Percentiles rank a stretch among this genome's conserved stretches.
These are phyloP conservation scores for Amphipoea lucens DNA, from an alignment of 2,888 invertebrate species.

Conservation along the genomic window DNA sequence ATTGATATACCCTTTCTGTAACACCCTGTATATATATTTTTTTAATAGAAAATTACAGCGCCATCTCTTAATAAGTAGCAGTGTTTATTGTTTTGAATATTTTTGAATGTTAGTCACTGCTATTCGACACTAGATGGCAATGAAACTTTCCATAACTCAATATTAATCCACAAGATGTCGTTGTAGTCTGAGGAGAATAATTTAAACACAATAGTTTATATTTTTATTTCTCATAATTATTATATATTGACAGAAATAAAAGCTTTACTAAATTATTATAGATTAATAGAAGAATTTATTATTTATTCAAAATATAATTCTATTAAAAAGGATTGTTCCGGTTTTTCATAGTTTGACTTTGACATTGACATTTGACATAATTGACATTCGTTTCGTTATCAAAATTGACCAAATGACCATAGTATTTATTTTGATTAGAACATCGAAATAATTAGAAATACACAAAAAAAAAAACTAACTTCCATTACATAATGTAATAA, in stretches of 20 bases:
- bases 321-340: too few relatives aligned
- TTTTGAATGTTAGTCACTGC: not conserved
- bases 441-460: not conserved
- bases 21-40: too few relatives aligned
- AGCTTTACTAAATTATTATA: not conserved
- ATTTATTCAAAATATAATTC: not conserved
- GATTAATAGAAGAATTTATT: too few relatives aligned
- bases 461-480: slow-evolving; percentile 1
- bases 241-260: not conserved
- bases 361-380: slow-evolving; percentile 32
- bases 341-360: not conserved
- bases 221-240: not conserved
- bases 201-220: not conserved
- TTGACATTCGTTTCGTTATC: slow-evolving; percentile 38
- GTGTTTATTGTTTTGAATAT: not conserved
- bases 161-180: not conserved
- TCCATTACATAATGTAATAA: slow-evolving; percentile 43
- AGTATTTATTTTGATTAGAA: slow-evolving; percentile 29
- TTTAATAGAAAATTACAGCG: too few relatives aligned
- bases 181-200: too few relatives aligned
- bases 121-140: slow-evolving; percentile 56
- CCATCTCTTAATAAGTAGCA: slow-evolving; percentile 44
- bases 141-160: not conserved
- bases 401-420: slow-evolving; percentile 45
- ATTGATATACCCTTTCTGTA: too few relatives aligned